Base-by-base conservation (phyloP, 1,140 invertebrate genomes). In the Tetragonula clypearis region DNA sequence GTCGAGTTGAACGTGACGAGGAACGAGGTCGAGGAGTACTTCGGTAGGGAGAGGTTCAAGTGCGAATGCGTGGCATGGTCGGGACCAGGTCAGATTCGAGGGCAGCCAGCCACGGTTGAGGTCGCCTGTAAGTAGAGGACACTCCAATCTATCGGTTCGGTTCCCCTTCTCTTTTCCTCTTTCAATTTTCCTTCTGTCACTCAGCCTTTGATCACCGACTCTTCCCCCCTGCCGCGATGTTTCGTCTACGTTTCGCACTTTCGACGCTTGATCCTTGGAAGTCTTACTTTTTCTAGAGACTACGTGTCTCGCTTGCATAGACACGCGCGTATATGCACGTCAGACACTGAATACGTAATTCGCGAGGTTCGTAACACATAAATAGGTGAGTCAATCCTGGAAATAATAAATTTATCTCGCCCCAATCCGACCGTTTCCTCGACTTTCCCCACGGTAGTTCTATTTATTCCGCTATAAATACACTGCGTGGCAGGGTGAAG, bases 1-100 rank as follows among this genome's bases (percentile, higher is more conserved):
- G 97, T 97, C 35, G 97, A 98, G 87, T 96, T 98, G 86, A 98
- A 98, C 93, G 97, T 99, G 80, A 98, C 98, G n/a, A 96, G 98
- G 79, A 97, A 98, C 93, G 97, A 98, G 90, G 97, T 99, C 84
- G 98, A 99, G 90, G 98, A 99, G 92, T 98, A 97, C 94, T 98
- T 98, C 92, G 97, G 97, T 69, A 97, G 97, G 90, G 97, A 98
- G 81, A 97, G 97, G 91, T 98, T 97, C 95, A 97, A 97, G 91
- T 99, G 98, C 94, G 97, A 98, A 86, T 99, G 98, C 94, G 96
- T 97, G 87, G 98, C 98, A 53, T 98, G 97, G 97, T 94, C 95
- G 21, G 94, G 95, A 77, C 93, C 96, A 66, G 96, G 96, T 60
- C 96, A 97, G 90, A 97, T 97, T 89, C 96, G 96, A 92, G 98